Base-by-base conservation (phyloP, 2,797 vertebrate genomes). In the Cichlasoma orientale region DNA sequence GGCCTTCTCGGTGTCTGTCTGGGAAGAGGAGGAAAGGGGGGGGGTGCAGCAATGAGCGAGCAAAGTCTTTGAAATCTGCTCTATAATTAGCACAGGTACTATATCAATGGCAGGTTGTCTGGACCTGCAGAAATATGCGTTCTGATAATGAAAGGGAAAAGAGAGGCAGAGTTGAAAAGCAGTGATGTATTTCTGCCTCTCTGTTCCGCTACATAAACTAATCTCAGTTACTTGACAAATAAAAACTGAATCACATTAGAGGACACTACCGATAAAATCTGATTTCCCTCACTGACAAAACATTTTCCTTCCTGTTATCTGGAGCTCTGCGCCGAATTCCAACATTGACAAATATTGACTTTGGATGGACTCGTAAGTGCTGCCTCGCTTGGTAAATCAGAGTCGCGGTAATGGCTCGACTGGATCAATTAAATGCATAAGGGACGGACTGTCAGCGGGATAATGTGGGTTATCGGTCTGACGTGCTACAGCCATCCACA, bases 1-100 rank as follows among this genome's bases (percentile, higher is more conserved):
- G 52, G 77, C 23, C 68, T 70, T 82, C 63, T 87, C 63, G 6
- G 61, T 66, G 79, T 78, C 71, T 83, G 89, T 83, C 85, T 86
- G 87, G 74, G 68, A 81, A 13, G 57, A 27, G 68, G 79, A 55
- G 83, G n/a, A 19, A 38, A 18, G 54, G 58, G 86, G 70, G 54
- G 11, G 36, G 81, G 69, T 56, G 63, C 44, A 79, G 83, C 80
- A 88, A 85, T 79, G 90, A 91, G 78, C 19, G 83, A 85, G 81
- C 71, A 53, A 53, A 74, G 84, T 53, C 93, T 94, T 94, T 95
- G 94, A 95, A 94, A 93, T 59, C 58, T 82, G 84, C 91, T 91
- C 94, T 95, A 92, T 95, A 95, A 95, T 95, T 95, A 95, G 89
- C 86, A 63, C 50, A 79, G 78, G 82, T 85, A 83, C 85, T 88